phyloP scores from a whole-genome alignment of 2,888 invertebrate genomes.

The Dryocosmus kuriphilus region DNA sequence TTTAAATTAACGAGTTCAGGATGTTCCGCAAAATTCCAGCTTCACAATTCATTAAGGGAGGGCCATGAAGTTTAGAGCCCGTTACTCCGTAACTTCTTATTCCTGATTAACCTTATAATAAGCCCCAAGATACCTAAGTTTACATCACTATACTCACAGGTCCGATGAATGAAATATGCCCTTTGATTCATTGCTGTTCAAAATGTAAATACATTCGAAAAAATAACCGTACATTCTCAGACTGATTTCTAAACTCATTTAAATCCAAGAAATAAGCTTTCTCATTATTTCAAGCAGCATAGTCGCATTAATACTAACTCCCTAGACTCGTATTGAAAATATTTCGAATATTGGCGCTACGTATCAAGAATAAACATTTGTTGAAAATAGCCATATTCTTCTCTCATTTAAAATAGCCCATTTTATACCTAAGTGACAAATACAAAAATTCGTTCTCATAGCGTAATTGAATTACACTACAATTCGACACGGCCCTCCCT shows the following conservation, averaged over 20 bases:
- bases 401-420: slow-evolving; percentile 21
- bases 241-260: background rate
- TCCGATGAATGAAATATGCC: slow-evolving; percentile 22
- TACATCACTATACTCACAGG: background rate
- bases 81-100: background rate
- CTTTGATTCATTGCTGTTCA: slow-evolving; percentile 23
- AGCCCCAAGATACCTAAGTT: background rate
- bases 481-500: slow-evolving; percentile 32
- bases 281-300: slow-evolving; percentile 9
- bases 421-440: slow-evolving; percentile 19
- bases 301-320: background rate
- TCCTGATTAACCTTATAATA: background rate
- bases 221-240: background rate
- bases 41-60: background rate
- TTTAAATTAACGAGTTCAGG: background rate
- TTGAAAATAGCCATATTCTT: slow-evolving; percentile 32
- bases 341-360: slow-evolving; percentile 18
- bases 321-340: slow-evolving; percentile 27
- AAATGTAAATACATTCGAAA: background rate
- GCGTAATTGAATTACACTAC: slow-evolving; percentile 3
- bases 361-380: slow-evolving; percentile 41
- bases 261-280: background rate
- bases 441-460: slow-evolving; percentile 11
- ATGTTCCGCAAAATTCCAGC: background rate
- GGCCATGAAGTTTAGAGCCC: slow-evolving; percentile 16